phyloP scores from a whole-genome alignment of 2,888 invertebrate genomes.

The Coelopa pilipes region DNA sequence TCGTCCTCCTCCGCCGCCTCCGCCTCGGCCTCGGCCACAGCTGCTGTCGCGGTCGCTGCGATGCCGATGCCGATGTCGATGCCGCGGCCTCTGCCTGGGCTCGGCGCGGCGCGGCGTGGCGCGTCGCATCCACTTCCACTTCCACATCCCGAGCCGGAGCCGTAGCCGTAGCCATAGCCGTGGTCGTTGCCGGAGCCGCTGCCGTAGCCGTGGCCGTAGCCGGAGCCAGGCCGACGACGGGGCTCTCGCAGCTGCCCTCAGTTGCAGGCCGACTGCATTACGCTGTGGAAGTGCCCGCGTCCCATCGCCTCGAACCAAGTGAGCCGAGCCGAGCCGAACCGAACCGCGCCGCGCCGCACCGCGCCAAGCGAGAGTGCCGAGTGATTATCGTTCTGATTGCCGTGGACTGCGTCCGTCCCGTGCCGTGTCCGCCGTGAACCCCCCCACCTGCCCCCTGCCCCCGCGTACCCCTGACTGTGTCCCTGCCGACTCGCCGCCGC shows the following conservation, averaged over 20 bases:
- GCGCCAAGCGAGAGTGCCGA: slow-evolving; percentile 19
- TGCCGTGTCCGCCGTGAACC: neutral
- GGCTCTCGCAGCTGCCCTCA: slow-evolving; percentile 46
- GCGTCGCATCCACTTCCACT: slow-evolving; percentile 13
- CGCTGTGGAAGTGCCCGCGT: slow-evolving; percentile 57
- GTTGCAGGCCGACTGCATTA: slow-evolving; percentile 66
- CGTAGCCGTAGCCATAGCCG: slow-evolving; percentile 1
- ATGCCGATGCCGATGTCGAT: slow-evolving; percentile 2
- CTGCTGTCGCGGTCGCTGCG: neutral
- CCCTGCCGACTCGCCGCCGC: neutral
- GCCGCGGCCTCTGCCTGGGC: neutral
- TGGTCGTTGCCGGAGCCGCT: slow-evolving; percentile 1
- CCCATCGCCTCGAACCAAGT: neutral
- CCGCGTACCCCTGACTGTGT: neutral
- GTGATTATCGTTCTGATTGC: slow-evolving; percentile 27
- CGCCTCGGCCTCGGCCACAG: slow-evolving; percentile 3
- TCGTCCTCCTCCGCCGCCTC: slow-evolving; percentile 15
- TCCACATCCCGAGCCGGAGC: slow-evolving; percentile 10
- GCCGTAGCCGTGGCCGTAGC: slow-evolving; percentile 7
- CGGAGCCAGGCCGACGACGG: slow-evolving; percentile 12
- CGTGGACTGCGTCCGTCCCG: slow-evolving; percentile 6
- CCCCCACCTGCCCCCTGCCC: neutral
- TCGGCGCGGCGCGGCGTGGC: too few species aligned
- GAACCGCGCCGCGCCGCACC: neutral
- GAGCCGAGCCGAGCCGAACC: too few species aligned